Evolutionary conservation across 2,888 invertebrate species (phyloP).

Genomic region (Hemaris fuciformis): DNA sequence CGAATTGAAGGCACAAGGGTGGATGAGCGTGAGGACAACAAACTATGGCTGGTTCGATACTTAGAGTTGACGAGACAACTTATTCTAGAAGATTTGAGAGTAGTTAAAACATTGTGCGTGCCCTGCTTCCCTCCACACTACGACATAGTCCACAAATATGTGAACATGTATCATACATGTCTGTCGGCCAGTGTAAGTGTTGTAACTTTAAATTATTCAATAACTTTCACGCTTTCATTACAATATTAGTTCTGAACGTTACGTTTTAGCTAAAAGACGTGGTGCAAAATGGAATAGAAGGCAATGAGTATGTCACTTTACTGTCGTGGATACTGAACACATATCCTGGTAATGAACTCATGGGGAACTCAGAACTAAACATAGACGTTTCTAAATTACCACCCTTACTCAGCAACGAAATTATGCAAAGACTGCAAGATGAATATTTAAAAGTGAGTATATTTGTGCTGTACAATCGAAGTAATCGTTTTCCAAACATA

Average conservation of each 20-base stretch:
- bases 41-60: constrained; percentile 97
- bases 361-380: constrained; percentile 93
- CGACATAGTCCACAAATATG: constrained; percentile 94
- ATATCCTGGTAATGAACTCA: constrained; percentile 93
- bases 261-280: constrained; percentile 89
- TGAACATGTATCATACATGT: constrained; percentile 95
- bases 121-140: constrained; percentile 98
- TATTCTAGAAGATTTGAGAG: constrained; percentile 94
- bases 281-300: constrained; percentile 93
- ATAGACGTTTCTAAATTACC: constrained; percentile 86
- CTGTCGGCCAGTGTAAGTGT: constrained; percentile 89
- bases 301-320: constrained; percentile 97
- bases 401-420: constrained; percentile 88
- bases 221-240: not conserved
- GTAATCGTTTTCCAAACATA: too few species aligned
- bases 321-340: constrained; percentile 96
- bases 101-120: constrained; percentile 93
- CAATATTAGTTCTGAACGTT: not conserved
- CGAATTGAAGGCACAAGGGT: constrained; percentile 97
- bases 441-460: constrained; percentile 87
- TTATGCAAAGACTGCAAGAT: constrained; percentile 89
- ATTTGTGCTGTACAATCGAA: too few species aligned
- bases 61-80: constrained; percentile 93
- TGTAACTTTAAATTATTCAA: not conserved
- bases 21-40: constrained; percentile 94